These are phyloP conservation scores for Cairina moschata DNA, from an alignment of 2,113 vertebrate genomes.

Conservation along the genomic window DNA sequence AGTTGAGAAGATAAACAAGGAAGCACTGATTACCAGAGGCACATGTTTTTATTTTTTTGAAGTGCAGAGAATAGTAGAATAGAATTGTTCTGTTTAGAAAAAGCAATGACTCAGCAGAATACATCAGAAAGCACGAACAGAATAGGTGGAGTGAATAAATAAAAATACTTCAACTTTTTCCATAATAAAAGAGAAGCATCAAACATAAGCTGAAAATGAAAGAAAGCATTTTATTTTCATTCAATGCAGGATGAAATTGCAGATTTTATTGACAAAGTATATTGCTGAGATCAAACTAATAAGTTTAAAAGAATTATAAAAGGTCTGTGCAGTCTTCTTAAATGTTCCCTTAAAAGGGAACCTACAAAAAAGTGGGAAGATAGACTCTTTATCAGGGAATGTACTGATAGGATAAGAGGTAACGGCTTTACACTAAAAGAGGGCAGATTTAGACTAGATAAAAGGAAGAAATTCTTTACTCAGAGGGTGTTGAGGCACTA, in stretches of 20 bases:
- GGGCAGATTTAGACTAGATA: neutral
- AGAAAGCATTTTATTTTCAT: neutral
- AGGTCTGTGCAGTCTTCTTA: neutral
- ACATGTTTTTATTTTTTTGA: neutral
- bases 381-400: too few relatives aligned
- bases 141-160: neutral
- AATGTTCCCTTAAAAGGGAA: neutral
- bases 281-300: neutral
- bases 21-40: neutral
- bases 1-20: neutral
- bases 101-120: neutral
- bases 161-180: neutral
- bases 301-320: neutral
- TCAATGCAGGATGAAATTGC: neutral
- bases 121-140: neutral
- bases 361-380: neutral
- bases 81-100: neutral
- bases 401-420: neutral
- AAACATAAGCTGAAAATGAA: neutral
- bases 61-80: neutral
- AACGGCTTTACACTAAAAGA: neutral
- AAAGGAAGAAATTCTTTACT: neutral
- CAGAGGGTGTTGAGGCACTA: neutral
- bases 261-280: neutral
- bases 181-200: neutral